Base-by-base conservation (phyloP, 1,140 invertebrate genomes). In the Zelostemma sp. region DNA sequence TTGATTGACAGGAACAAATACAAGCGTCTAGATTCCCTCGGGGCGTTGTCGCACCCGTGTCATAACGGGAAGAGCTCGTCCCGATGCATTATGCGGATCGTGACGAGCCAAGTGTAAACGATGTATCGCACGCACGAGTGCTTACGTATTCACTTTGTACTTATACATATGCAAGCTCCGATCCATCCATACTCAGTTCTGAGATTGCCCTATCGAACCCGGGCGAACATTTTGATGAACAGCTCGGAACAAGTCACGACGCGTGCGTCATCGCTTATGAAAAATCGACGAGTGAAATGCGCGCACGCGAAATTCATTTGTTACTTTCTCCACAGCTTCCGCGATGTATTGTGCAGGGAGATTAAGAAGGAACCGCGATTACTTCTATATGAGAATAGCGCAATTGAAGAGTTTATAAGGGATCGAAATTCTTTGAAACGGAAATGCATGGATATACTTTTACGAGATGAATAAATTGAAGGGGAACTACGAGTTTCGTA, bases 1-100 rank as follows among this genome's bases (percentile, higher is more conserved):
- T 73, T 75, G 73, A 75, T 75, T 68, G 73, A 75, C 73, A 57
- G 71, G 68, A 72, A 73, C 73, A 75, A 75, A 75, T 75, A 73
- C 61, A 38, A 33, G 57, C 45, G 38, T 46, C 46, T 31, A 12
- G 46, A 25, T 48, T 54, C 65, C 47, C 66, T 1, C 40, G 50
- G 68, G 56, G 49, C 35, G 35, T 38, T 14, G 35, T 14, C 35
- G 12, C 9, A 2, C 9, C 11, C 35, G 35, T 25, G 21, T 38
- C 35, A 14, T 38, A 38, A 38, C 35, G 21, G 21, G 21, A 25
- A 25, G 21, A 38, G 35, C 35, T 38, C 35, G 63, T 53, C 21
- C 15, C 33, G 17, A 18, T 38, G 41, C 31, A 25, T 28, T 50
- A 45, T 28, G 46, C 47, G 56, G 28, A 43, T 59, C 47, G 57